A percentile compares a stretch with the other conserved stretches of the same genome.
phyloP scores from a whole-genome alignment of 2,888 invertebrate genomes.

The Notocelia uddmanniana region DNA sequence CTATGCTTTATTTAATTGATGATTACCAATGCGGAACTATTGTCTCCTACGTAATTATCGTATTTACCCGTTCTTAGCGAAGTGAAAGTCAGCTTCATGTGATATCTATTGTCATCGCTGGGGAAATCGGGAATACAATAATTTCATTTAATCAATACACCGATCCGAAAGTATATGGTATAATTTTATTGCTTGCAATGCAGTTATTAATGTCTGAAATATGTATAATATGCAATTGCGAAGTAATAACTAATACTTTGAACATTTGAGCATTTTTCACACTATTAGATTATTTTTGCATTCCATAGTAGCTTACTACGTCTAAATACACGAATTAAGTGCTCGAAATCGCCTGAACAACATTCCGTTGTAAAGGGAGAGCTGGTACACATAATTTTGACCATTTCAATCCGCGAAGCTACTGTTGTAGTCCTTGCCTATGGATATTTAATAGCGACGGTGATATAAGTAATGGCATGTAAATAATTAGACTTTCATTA shows the following conservation, averaged over 20 bases:
- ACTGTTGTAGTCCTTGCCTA: not conserved
- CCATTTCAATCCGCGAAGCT: not conserved
- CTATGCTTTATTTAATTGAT: slow-evolving; percentile 50
- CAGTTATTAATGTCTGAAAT: not conserved
- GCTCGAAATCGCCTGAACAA: not conserved
- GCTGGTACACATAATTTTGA: not conserved
- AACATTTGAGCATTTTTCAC: not conserved
- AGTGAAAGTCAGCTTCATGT: slow-evolving; percentile 61
- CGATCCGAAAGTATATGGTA: not conserved
- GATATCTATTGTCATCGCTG: slow-evolving; percentile 57
- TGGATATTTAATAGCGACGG: not conserved
- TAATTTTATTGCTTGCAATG: not conserved
- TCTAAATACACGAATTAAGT: not conserved
- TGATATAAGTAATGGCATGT: not conserved
- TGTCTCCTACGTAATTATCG: slow-evolving; percentile 64
- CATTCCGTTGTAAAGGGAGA: not conserved
- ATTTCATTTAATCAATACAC: slow-evolving; percentile 12
- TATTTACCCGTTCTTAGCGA: slow-evolving; percentile 58
- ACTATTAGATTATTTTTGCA: not conserved
- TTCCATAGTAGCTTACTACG: not conserved
- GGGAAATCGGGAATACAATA: slow-evolving; percentile 57
- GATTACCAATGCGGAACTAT: slow-evolving; percentile 64
- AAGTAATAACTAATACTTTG: not conserved
- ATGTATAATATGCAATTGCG: slow-evolving; percentile 22
- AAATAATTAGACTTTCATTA: slow-evolving; percentile 6